Base-by-base conservation (phyloP, 2,113 vertebrate genomes). In the Calidris pugnax region DNA sequence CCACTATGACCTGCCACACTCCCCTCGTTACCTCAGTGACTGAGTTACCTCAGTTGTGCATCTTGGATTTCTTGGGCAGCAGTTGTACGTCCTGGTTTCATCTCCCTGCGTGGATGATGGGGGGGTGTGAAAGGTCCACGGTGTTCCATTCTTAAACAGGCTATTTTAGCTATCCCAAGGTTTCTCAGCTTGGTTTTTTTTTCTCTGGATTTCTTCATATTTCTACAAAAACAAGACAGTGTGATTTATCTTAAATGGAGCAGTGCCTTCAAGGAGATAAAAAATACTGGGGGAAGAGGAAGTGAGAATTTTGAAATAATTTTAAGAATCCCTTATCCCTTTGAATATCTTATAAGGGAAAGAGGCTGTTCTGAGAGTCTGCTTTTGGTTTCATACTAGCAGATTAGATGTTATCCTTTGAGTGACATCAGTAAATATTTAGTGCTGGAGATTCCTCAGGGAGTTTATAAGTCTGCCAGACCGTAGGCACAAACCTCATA, bases 371-470 rank as follows among this genome's bases (percentile, higher is more conserved):
- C 69, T 35, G 32, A 87, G 41, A 55, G 24, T 53, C 67, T 78
- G 12, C 75, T 68, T 94, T 71, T 78, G 74, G 41, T 74, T 92
- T 72, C 35, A 17, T 50, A 26, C n/a, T 37, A 85, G 37, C 66
- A 87, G 71, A 73, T 85, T 45, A 92, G 45, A 59, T 47, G 16
- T 67, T 77, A 80, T 47, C 55, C 41, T 95, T 80, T 72, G 85
- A 89, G 50, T 51, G 80, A 48, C 63, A 85, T 57, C 51, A 62
- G 77, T 85, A 93, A 96, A 75, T 86, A 92, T 43, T 92, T 87
- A 87, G 74, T 51, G 55, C 50, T 83, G 74, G 47, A 59, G 57
- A 39, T 69, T 87, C 45, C 71, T 10, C 3, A 55, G 67, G 74
- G 81, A 91, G 50, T 26, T 87, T 30, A 1, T 50, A 72, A 57